Percentiles rank a stretch among this genome's conserved stretches.
Conservation (phyloP, 2,113 vertebrate genomes). For the Nematolebias whitei region DNA sequence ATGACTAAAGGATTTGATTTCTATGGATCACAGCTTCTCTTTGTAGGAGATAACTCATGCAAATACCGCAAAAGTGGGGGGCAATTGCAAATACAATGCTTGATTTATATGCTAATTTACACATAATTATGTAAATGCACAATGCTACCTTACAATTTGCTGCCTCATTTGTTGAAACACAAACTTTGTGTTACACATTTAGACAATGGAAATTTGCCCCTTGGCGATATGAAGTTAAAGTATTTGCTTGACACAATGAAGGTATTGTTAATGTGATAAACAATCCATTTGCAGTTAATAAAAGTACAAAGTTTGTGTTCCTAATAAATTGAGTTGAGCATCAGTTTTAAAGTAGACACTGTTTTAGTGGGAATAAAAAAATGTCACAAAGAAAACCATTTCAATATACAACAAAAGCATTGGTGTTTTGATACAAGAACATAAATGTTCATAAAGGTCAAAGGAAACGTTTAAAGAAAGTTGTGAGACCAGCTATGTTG, state of each 20-base stretch:
- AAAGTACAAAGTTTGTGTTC: conserved; percentile 25
- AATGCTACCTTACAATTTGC: conserved; percentile 59
- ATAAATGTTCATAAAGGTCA: too few relatives aligned
- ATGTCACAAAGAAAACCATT: too few relatives aligned
- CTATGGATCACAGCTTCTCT: conserved; percentile 68
- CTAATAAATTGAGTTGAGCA: conserved; percentile 33
- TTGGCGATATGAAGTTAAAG: conserved; percentile 16
- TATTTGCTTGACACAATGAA: conserved; percentile 33
- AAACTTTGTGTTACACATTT: conserved; percentile 53
- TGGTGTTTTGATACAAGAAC: not conserved
- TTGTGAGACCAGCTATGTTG: too few relatives aligned
- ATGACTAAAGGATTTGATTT: conserved; percentile 73
- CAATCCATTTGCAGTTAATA: conserved; percentile 40
- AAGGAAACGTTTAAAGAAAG: too few relatives aligned
- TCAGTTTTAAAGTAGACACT: conserved; percentile 17
- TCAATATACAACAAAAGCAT: not conserved
- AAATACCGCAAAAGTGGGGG: conserved; percentile 38
- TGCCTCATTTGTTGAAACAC: conserved; percentile 57
- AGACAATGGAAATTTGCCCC: conserved; percentile 34
- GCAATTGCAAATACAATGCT: conserved; percentile 69
- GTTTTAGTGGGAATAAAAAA: conserved; percentile 9
- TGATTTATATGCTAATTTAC: conserved; percentile 77
- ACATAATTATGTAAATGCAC: conserved; percentile 75
- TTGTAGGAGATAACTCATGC: conserved; percentile 62
- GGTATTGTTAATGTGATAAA: conserved; percentile 53